phyloP scores from a whole-genome alignment of 2,797 vertebrate species.

The Rhabdophis nuchalis region DNA sequence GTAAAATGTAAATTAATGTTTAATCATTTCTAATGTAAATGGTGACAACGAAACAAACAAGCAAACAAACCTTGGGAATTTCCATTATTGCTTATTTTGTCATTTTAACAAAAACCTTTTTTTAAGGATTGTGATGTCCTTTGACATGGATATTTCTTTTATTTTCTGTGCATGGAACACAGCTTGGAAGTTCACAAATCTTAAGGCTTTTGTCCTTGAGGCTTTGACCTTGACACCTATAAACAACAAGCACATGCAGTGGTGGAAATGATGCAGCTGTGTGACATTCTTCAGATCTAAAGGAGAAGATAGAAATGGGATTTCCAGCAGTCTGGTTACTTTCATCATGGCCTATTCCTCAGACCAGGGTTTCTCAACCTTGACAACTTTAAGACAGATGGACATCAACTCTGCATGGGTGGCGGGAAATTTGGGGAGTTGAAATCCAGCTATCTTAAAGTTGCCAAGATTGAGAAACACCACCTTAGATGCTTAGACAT shows the following conservation, averaged over 20 bases:
- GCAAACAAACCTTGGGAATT: not conserved
- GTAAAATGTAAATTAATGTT: too few species aligned
- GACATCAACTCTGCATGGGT: too few species aligned
- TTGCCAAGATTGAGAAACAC: too few species aligned
- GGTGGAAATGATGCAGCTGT: not conserved
- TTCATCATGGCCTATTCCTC: not conserved
- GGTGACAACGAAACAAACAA: not conserved
- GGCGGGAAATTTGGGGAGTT: too few species aligned
- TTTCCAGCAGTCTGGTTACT: not conserved
- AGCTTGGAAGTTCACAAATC: not conserved
- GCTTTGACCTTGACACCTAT: not conserved
- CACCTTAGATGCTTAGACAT: not conserved
- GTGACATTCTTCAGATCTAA: not conserved
- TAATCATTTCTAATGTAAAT: not conserved
- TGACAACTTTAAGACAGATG: too few species aligned
- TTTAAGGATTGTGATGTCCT: not conserved
- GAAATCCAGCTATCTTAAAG: too few species aligned
- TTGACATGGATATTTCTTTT: not conserved
- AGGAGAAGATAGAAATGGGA: slow-evolving; percentile 1
- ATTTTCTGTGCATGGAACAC: too few species aligned
- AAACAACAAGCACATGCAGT: not conserved
- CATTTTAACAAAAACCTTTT: not conserved
- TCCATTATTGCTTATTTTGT: not conserved
- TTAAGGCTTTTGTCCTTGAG: not conserved
- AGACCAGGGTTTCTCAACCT: not conserved